Base-by-base conservation (phyloP, 2,888 invertebrate species). In the Balanococcus diminutus region DNA sequence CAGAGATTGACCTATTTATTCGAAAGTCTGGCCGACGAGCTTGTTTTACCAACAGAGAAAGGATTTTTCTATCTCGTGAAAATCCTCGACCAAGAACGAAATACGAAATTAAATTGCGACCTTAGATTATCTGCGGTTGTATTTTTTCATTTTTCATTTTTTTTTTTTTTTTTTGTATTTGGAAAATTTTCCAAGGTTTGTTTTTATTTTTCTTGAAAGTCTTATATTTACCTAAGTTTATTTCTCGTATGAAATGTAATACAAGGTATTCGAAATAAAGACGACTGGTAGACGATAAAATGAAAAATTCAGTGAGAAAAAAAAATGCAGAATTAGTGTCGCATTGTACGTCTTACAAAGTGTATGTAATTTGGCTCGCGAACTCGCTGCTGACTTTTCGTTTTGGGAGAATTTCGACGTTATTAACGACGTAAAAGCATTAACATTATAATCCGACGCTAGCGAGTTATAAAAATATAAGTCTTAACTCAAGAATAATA, bases 401-500 rank as follows among this genome's bases (percentile, higher is more conserved):
- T 56, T 56, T n/a, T 19, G 56, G 56, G 56, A 56, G 56, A 56
- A 56, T 56, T 56, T 56, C 56, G 22, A 22, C 67, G 67, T 67
- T 67, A 28, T 16, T 67, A 67, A 67, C 28, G 16, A 67, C 28
- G 67, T 67, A 28, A 67, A 25, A 67, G 67, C 28, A 67, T 67
- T 67, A 67, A 67, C 67, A 67, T 67, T 67, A 67, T 67, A 67
- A 67, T 67, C 67, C 28, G 28, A 67, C 67, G 67, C 25, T 25
- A 28, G 14, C 0, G 28, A 67, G 28, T 31, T 67, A 67, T 67
- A 67, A 67, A 67, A 67, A 67, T 67, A 46, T 46, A 67, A 67
- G 67, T 28, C 67, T 67, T 67, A 28, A 67, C 67, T 67, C 67
- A 5, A 67, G 67, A 67, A 67, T 67, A 67, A 67, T 67, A 67